A percentile compares a stretch with the other conserved stretches of the same genome.
Conservation (phyloP, 2,113 vertebrate genomes). For the Piaya cayana region DNA sequence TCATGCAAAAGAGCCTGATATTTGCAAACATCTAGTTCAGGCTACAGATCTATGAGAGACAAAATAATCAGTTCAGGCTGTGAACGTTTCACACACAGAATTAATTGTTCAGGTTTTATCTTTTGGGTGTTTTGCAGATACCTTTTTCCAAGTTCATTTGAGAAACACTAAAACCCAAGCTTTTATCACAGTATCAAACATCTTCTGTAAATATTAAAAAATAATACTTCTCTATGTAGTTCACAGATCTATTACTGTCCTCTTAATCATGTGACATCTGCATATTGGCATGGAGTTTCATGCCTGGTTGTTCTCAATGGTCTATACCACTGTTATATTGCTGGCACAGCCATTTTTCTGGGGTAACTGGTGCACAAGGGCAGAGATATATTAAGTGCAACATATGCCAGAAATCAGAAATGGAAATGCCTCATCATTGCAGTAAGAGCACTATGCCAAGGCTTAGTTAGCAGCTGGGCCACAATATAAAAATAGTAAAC, state of each 20-base stretch:
- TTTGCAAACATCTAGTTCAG: neutral
- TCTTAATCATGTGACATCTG: neutral
- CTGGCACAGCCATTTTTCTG: slow-evolving; percentile 39
- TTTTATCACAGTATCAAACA: neutral
- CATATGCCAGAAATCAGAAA: slow-evolving; percentile 65
- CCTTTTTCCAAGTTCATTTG: neutral
- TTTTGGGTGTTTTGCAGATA: neutral
- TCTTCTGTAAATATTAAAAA: neutral
- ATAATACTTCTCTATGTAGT: neutral
- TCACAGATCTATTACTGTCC: slow-evolving; percentile 1
- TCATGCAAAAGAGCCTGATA: neutral
- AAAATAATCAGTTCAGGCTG: slow-evolving; percentile 18
- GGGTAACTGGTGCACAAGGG: slow-evolving; percentile 56
- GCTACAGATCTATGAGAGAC: neutral
- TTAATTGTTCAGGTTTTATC: slow-evolving; percentile 38
- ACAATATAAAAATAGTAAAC: slow-evolving; percentile 65
- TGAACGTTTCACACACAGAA: neutral
- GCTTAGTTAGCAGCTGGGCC: slow-evolving; percentile 66
- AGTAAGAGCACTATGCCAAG: slow-evolving; percentile 54
- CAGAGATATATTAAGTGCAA: slow-evolving; percentile 57
- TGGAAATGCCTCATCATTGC: slow-evolving; percentile 55
- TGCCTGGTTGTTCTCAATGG: neutral
- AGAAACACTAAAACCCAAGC: neutral
- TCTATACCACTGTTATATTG: neutral
- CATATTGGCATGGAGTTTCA: slow-evolving; percentile 7